These are phyloP conservation scores for Tyria jacobaeae DNA, from an alignment of 2,888 invertebrate species.

Conservation along the genomic window DNA sequence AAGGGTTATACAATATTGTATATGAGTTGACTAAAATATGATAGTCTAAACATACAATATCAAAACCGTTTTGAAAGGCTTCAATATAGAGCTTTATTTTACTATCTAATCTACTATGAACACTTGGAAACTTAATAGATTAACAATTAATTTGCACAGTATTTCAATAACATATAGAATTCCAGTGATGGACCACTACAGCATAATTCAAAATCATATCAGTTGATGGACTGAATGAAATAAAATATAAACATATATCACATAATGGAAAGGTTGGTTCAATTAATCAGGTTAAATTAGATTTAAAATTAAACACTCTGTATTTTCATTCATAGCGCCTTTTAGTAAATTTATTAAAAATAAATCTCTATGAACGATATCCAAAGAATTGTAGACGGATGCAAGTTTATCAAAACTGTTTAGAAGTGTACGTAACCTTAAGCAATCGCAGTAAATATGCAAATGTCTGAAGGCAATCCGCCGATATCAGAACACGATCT, in stretches of 20 bases:
- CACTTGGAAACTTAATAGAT: too few relatives aligned
- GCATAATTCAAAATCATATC: background rate
- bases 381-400: background rate
- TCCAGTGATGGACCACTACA: background rate
- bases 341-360: background rate
- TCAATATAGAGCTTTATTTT: background rate
- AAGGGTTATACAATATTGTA: conserved; percentile 12
- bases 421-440: conserved; percentile 32
- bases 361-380: background rate
- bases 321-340: background rate
- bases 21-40: background rate
- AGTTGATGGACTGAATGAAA: background rate
- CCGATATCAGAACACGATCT: conserved; percentile 57
- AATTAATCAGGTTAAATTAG: background rate
- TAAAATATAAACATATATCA: background rate
- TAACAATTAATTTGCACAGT: background rate
- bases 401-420: conserved; percentile 13
- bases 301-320: too few relatives aligned
- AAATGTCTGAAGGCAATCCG: conserved; percentile 58
- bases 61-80: background rate
- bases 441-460: conserved; percentile 59
- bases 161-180: background rate
- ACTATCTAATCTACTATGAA: too few relatives aligned
- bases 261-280: background rate
- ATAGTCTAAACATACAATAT: background rate